These are phyloP conservation scores for Crambe crambe DNA, from an alignment of 37 sponge, comb jelly and placozoan genomes.

Conservation along the genomic window DNA sequence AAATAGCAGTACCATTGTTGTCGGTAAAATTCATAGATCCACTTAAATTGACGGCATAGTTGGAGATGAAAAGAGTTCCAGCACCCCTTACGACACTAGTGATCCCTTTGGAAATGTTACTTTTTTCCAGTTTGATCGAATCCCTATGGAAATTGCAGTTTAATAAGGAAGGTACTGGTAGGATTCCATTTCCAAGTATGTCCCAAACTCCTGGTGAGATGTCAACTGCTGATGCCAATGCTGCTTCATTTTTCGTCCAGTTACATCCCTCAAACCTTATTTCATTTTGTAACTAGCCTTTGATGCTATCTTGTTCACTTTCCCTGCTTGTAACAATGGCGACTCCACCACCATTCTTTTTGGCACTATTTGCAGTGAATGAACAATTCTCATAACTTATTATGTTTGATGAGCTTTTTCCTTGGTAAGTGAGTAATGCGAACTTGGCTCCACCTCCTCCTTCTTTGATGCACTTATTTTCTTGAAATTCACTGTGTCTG, in stretches of 20 bases:
- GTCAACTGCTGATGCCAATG: background rate
- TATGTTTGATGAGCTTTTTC: background rate
- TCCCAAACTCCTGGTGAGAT: background rate
- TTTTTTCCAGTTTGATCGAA: background rate
- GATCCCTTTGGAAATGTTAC: background rate
- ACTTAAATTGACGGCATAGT: background rate
- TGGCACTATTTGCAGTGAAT: background rate
- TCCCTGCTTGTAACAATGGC: background rate
- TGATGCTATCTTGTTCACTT: background rate
- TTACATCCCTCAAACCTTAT: background rate
- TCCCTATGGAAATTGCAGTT: background rate
- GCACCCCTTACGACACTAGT: background rate
- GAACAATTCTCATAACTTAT: background rate
- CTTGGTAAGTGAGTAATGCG: background rate
- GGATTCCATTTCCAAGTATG: background rate
- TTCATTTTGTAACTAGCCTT: background rate
- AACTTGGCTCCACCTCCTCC: background rate
- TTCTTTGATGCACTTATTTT: background rate
- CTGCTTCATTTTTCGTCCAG: constrained; percentile 1
- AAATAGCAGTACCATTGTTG: background rate
- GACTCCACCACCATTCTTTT: background rate
- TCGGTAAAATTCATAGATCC: background rate
- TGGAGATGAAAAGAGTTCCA: background rate
- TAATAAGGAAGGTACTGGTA: background rate
- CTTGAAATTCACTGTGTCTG: background rate